phyloP scores from a whole-genome alignment of 2,113 vertebrate genomes.

The Saccopteryx leptura region DNA sequence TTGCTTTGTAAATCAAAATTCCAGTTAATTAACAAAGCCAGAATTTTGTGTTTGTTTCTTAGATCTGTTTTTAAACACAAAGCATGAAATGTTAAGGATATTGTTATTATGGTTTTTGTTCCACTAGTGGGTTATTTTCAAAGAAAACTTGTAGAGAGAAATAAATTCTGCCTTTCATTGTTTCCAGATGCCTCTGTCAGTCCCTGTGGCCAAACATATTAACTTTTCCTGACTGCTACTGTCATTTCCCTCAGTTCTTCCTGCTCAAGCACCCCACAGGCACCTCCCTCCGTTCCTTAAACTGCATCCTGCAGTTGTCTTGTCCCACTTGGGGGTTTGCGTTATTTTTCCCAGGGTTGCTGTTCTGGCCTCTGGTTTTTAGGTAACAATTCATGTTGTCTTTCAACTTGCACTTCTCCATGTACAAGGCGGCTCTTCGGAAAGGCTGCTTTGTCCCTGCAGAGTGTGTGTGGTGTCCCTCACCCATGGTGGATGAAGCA shows the following conservation, averaged over 20 bases:
- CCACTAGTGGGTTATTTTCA: constrained; percentile 83
- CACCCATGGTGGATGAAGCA: constrained; percentile 30
- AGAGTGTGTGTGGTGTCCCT: not conserved
- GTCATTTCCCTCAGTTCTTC: constrained; percentile 66
- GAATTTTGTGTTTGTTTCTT: constrained; percentile 79
- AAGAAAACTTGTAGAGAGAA: constrained; percentile 82
- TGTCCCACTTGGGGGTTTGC: not conserved
- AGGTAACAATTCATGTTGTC: constrained; percentile 68
- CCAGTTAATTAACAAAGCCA: constrained; percentile 82
- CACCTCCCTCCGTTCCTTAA: constrained; percentile 55
- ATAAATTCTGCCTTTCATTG: constrained; percentile 85
- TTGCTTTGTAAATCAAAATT: constrained; percentile 73
- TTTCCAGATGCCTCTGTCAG: constrained; percentile 83
- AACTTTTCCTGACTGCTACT: constrained; percentile 72
- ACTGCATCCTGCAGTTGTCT: constrained; percentile 49
- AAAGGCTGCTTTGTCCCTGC: constrained; percentile 62
- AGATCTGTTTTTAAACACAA: constrained; percentile 76
- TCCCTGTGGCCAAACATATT: constrained; percentile 52
- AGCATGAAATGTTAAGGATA: constrained; percentile 78
- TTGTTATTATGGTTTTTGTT: constrained; percentile 68
- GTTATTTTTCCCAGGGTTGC: constrained; percentile 12
- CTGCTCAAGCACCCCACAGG: constrained; percentile 59
- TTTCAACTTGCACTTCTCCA: constrained; percentile 63
- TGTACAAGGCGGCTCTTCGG: constrained; percentile 61
- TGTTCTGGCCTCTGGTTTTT: constrained; percentile 46